Evolutionary conservation across 2,797 vertebrate genomes (phyloP).

Genomic region (Neosalanx taihuensis): DNA sequence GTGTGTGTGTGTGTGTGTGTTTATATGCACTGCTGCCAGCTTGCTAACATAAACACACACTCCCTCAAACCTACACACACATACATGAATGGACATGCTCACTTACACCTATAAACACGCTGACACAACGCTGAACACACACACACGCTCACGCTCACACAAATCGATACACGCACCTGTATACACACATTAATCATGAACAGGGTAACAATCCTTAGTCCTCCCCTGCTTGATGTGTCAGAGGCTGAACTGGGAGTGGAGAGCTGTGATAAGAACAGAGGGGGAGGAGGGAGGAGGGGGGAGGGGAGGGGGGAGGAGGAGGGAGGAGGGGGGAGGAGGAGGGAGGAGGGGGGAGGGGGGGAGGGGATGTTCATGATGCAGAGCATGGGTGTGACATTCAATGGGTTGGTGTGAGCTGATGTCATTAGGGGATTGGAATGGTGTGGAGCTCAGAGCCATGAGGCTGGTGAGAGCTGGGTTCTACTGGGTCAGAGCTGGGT

Average conservation of each 20-base stretch:
- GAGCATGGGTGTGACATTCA: no score
- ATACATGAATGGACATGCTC: conserved; percentile 7
- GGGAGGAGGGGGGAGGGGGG: conserved; percentile 8
- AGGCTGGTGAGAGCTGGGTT: no score
- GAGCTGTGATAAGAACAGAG: conserved; percentile 43
- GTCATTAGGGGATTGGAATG: no score
- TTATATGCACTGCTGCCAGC: conserved; percentile 27
- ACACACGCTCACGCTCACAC: not conserved
- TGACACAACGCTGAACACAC: not conserved
- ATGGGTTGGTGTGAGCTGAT: no score
- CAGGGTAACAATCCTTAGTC: conserved; percentile 2
- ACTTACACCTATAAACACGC: no score
- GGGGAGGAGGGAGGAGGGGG: not conserved
- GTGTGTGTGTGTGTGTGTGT: conserved; percentile 24
- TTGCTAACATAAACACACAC: conserved; percentile 4
- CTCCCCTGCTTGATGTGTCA: conserved; percentile 28
- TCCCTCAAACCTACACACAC: not conserved
- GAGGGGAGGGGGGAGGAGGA: not conserved
- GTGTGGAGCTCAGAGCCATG: no score
- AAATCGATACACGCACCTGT: not conserved
- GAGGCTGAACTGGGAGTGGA: not conserved
- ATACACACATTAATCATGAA: not conserved
- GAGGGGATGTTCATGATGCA: not conserved
- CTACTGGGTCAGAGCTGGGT: no score
- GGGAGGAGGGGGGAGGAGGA: conserved; percentile 42